These are phyloP conservation scores for Ailurus styani DNA, from an alignment of 2,113 vertebrate genomes.

Conservation along the genomic window DNA sequence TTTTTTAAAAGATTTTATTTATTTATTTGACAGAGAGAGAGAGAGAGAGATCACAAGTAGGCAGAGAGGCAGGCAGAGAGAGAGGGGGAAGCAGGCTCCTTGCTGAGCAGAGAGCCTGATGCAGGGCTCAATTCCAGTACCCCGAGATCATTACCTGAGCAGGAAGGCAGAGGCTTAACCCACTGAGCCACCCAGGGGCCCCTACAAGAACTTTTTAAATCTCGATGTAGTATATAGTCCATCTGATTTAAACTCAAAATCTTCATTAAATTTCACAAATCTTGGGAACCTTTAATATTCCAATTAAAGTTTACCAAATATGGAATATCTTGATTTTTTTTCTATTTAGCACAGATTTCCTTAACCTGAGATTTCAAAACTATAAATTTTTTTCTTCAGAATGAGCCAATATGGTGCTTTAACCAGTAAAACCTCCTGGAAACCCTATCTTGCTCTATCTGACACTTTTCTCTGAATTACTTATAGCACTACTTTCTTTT, in stretches of 20 bases:
- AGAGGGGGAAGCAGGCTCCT: too few relatives aligned
- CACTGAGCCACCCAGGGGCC: too few relatives aligned
- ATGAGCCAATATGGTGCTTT: neutral
- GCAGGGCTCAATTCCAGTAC: too few relatives aligned
- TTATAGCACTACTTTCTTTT: neutral
- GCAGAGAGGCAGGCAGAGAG: too few relatives aligned
- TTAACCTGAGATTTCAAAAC: neutral
- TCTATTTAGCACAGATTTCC: neutral
- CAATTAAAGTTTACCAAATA: neutral
- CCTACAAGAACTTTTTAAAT: neutral
- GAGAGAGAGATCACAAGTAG: too few relatives aligned
- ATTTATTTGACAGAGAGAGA: too few relatives aligned
- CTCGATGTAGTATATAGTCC: neutral
- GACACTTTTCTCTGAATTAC: neutral
- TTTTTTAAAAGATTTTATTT: too few relatives aligned
- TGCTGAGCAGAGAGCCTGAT: too few relatives aligned
- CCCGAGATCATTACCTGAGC: too few relatives aligned
- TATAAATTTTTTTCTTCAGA: neutral
- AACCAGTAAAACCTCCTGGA: neutral
- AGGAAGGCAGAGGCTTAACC: too few relatives aligned
- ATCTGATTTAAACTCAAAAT: constrained; percentile 31
- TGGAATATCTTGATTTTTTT: neutral
- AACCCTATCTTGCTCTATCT: neutral
- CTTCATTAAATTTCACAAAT: constrained; percentile 50
- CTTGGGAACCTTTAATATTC: neutral